Percentiles rank a stretch among this genome's conserved stretches.
Evolutionary conservation across 2,113 vertebrate species (phyloP).

Genomic region (Bos indicus): DNA sequence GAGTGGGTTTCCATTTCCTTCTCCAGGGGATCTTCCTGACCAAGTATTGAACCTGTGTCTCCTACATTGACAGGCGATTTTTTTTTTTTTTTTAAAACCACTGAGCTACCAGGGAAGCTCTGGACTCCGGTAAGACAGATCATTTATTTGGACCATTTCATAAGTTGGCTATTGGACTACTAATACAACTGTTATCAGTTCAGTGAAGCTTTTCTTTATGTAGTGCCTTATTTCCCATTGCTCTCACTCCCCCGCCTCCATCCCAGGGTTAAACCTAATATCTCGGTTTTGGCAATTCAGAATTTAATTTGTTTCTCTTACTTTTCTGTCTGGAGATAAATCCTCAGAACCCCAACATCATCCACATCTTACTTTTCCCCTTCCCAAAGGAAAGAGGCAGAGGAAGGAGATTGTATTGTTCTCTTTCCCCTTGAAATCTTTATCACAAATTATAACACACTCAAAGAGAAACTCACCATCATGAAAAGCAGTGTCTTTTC

Average conservation of each 20-base stretch:
- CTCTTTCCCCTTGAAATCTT: not conserved
- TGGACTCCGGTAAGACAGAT: not conserved
- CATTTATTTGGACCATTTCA: not conserved
- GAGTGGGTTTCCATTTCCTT: not conserved
- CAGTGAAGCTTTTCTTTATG: not conserved
- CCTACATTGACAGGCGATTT: not conserved
- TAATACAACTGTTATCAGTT: not conserved
- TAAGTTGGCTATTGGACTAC: not conserved
- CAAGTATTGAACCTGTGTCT: not conserved
- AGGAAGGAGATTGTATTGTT: not conserved
- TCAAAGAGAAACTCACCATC: conserved; percentile 99
- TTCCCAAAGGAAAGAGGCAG: not conserved
- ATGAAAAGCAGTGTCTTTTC: conserved; percentile 99
- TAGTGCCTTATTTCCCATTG: not conserved
- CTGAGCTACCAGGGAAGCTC: not conserved
- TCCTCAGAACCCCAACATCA: not conserved
- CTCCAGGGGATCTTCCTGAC: not conserved
- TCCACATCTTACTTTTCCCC: not conserved
- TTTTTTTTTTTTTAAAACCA: not conserved
- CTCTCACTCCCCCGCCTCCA: not conserved
- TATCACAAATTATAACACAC: conserved; percentile 86
- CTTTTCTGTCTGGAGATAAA: not conserved
- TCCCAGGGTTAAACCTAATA: not conserved
- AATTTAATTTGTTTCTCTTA: not conserved
- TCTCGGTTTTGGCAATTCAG: not conserved